phyloP scores from a whole-genome alignment of 2,113 vertebrate species.

The Cromileptes altivelis region DNA sequence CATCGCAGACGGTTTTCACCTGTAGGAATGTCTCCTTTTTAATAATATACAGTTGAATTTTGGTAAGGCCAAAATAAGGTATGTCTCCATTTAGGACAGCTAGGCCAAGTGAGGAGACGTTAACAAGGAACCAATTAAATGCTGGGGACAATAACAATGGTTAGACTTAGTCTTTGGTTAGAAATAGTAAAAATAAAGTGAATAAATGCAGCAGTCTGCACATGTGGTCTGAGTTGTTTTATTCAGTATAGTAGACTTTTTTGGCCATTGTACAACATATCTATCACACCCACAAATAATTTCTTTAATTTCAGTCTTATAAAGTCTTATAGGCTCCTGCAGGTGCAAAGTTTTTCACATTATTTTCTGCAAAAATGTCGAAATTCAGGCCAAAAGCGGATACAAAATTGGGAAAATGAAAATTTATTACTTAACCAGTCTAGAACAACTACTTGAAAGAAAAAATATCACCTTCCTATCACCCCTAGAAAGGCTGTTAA shows the following conservation, averaged over 20 bases:
- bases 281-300: not conserved
- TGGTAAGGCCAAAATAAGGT: not conserved
- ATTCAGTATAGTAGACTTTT: not conserved
- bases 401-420: not conserved
- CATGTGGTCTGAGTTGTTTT: not conserved
- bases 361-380: not conserved
- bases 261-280: not conserved
- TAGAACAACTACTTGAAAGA: not conserved
- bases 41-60: constrained; percentile 34
- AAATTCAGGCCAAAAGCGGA: not conserved
- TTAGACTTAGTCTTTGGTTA: not conserved
- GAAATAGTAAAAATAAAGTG: not conserved
- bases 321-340: not conserved
- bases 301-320: not conserved
- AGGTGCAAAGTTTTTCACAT: not conserved
- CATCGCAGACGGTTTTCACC: constrained; percentile 20
- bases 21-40: constrained; percentile 39
- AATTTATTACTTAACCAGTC: not conserved
- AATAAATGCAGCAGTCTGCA: not conserved
- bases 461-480: not conserved
- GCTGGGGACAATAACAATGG: not conserved
- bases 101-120: not conserved
- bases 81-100: not conserved
- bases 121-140: not conserved
- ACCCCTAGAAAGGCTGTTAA: not conserved